phyloP scores from a whole-genome alignment of 2,888 invertebrate species.

The Polydrusus tereticollis region DNA sequence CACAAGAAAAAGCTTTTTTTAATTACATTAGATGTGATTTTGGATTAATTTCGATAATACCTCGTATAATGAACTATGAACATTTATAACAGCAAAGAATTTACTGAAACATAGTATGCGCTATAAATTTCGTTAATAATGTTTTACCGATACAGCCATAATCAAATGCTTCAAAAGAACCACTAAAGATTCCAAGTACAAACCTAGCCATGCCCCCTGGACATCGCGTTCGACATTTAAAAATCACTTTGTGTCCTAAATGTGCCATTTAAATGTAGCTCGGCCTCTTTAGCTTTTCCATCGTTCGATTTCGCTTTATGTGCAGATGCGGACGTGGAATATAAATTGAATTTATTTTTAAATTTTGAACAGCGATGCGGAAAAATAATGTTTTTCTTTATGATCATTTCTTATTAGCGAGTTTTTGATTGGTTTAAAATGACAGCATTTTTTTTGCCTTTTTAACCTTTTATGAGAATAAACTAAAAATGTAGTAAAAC shows the following conservation, averaged over 20 bases:
- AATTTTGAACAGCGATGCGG: background rate
- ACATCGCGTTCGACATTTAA: slow-evolving; percentile 35
- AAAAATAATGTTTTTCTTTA: background rate
- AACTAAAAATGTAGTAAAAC: too few species aligned
- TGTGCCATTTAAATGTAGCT: slow-evolving; percentile 40
- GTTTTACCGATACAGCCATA: background rate
- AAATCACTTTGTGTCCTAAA: slow-evolving; percentile 43
- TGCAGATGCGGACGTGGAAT: slow-evolving; percentile 30
- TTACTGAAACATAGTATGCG: background rate
- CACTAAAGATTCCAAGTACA: slow-evolving; percentile 24
- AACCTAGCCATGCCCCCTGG: slow-evolving; percentile 31
- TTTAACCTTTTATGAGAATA: too few species aligned
- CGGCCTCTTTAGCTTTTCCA: slow-evolving; percentile 27
- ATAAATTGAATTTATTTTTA: slow-evolving; percentile 31
- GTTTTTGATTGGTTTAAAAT: too few species aligned
- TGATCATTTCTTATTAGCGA: too few species aligned
- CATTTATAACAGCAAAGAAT: too few species aligned
- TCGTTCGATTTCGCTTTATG: slow-evolving; percentile 38
- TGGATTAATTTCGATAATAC: too few species aligned
- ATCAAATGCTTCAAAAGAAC: slow-evolving; percentile 10
- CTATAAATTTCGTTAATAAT: background rate
- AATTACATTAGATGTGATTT: too few species aligned
- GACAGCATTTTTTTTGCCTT: too few species aligned
- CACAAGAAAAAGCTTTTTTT: too few species aligned
- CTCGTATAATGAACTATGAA: too few species aligned